Evolutionary conservation across 92 coral and sea anemone species (phyloP).

Genomic region (Pocillopora grandis): DNA sequence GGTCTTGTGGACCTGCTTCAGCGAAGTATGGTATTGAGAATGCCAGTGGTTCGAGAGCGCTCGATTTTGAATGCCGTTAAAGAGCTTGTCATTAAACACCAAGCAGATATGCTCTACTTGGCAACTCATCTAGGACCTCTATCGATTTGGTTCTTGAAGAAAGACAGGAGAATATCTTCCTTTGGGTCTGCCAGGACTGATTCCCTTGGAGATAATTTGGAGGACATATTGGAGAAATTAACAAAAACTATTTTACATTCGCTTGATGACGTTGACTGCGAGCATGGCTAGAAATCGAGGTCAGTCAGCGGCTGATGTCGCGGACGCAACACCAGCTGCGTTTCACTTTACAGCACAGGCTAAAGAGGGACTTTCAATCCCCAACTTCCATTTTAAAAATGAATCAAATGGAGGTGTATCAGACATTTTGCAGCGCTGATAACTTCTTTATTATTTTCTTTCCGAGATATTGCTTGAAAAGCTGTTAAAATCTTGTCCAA

Average conservation of each 20-base stretch:
- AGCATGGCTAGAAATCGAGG: too few species aligned
- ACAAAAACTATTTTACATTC: not conserved
- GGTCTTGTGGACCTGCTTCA: constrained; percentile 15
- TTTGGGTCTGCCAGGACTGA: not conserved
- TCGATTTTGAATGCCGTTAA: not conserved
- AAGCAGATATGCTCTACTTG: not conserved
- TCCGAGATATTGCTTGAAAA: too few species aligned
- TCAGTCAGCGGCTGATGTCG: too few species aligned
- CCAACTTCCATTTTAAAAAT: too few species aligned
- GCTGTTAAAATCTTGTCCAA: too few species aligned
- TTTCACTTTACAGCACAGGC: too few species aligned
- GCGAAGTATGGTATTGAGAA: constrained; percentile 1
- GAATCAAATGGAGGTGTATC: too few species aligned
- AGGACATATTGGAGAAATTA: not conserved
- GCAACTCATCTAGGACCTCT: not conserved
- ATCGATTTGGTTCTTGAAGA: constrained; percentile 7
- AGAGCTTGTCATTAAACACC: not conserved
- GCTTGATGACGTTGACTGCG: not conserved
- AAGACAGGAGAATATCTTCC: not conserved
- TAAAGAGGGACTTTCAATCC: too few species aligned
- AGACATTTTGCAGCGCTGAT: too few species aligned
- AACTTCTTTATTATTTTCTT: too few species aligned
- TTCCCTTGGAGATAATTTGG: not conserved
- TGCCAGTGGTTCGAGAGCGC: not conserved
- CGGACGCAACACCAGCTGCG: too few species aligned